Evolutionary conservation across 2,797 vertebrate genomes (phyloP), one percentile per base, ranked within the genome.

Genomic region (Antennarius maculatus): DNA sequence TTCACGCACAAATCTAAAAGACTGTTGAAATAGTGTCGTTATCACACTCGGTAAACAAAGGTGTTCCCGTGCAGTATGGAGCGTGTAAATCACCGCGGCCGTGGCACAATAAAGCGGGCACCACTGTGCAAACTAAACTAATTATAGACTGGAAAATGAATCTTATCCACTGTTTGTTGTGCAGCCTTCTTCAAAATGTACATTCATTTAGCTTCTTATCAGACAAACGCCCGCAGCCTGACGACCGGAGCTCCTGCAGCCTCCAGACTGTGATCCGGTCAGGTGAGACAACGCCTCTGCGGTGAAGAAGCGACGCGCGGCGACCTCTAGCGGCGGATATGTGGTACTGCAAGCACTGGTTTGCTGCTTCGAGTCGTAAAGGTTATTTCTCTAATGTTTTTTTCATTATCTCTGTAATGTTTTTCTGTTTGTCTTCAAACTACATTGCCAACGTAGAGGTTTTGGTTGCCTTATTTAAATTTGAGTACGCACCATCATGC

Each of bases 211-310:
- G 10, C 3, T 31, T 41, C 15, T 7, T 2, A 9, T 37, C 13
- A 54, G 16, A 64, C 34, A 39, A 43, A 15, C 6, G 8, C 3
- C 1, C 8, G 18, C 5, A 41, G 39, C 39, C 39, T 8, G 8
- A 7, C 28, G 7, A 6, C 18, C 8, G 31, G 8, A 3, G 45
- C 39, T 52, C 1, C 48, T 39, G 51, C 48, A 13, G 51, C 16
- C 42, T 53, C 7, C 31, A 17, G 43, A 10, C 46, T 41, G 48
- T 45, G 13, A 34, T 41, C 58, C 28, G 54, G 28, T 4, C 43
- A 7, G 27, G 28, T 17, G 34, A 69, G 7, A 28, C 72, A 71
- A 76, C 71, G 70, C 68, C 76, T 81, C 55, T 11, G 1, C 6
- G 27, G 5, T 3, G 18, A 43, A 42, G 14, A 5, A 31, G n/a